Evolutionary conservation across 2,113 vertebrate genomes (phyloP).

Genomic region (Oncorhynchus masou): DNA sequence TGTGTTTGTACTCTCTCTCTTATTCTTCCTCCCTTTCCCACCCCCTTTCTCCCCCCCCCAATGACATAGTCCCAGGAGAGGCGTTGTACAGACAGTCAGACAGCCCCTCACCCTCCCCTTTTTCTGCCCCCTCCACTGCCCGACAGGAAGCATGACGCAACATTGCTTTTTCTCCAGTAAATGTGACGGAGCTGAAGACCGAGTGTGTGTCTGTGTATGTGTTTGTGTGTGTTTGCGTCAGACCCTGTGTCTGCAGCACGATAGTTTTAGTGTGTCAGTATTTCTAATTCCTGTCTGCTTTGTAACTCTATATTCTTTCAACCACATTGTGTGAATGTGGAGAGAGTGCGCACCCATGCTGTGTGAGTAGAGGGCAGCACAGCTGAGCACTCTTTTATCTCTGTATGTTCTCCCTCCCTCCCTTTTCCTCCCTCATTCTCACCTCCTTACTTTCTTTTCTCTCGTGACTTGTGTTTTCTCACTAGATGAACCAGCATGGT

Average conservation of each 20-base stretch:
- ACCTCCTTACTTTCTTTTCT: slow-evolving; percentile 7
- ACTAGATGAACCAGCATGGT: slow-evolving; percentile 41
- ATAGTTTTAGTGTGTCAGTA: not conserved
- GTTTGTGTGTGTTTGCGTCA: slow-evolving; percentile 26
- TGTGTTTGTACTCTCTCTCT: too few relatives aligned
- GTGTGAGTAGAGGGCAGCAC: slow-evolving; percentile 46
- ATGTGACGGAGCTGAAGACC: slow-evolving; percentile 42
- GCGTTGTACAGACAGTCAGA: slow-evolving; percentile 52
- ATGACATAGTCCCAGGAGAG: slow-evolving; percentile 42
- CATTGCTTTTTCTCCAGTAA: slow-evolving; percentile 49
- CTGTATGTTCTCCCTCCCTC: slow-evolving; percentile 21
- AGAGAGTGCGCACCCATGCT: slow-evolving; percentile 34
- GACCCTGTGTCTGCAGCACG: not conserved
- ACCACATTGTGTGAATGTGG: slow-evolving; percentile 5
- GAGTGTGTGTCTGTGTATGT: slow-evolving; percentile 38
- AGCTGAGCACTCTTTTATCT: slow-evolving; percentile 55
- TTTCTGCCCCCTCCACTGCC: not conserved
- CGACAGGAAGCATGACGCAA: slow-evolving; percentile 24
- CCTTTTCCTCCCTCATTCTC: not conserved
- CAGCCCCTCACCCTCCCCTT: slow-evolving; percentile 25
- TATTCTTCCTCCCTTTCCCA: too few relatives aligned
- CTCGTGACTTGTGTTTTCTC: slow-evolving; percentile 52
- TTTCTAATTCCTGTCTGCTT: slow-evolving; percentile 9
- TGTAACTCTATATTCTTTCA: slow-evolving; percentile 22
- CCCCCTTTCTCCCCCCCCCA: slow-evolving; percentile 18